These are phyloP conservation scores for Calycopis cecrops DNA, from an alignment of 1,140 invertebrate genomes.

Conservation along the genomic window DNA sequence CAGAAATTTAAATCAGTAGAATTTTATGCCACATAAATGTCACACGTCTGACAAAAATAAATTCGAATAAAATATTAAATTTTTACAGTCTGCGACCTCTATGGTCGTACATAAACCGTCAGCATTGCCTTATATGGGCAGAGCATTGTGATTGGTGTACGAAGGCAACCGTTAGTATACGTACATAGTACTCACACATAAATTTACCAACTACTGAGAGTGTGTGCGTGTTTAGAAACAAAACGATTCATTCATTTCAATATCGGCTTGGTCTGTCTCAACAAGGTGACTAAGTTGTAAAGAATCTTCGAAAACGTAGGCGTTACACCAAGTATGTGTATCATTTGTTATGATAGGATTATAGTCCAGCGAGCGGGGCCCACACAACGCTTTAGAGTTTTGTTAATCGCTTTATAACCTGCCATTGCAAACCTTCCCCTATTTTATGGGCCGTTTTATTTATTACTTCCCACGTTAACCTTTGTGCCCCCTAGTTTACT, in stretches of 20 bases:
- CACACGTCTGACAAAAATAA: slow-evolving; percentile 21
- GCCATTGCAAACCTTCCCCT: too few relatives aligned
- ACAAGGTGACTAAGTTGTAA: slow-evolving; percentile 27
- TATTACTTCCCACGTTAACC: too few relatives aligned
- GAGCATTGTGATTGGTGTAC: slow-evolving; percentile 79
- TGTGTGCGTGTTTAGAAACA: slow-evolving; percentile 48
- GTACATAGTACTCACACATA: slow-evolving; percentile 42
- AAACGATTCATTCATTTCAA: slow-evolving; percentile 55
- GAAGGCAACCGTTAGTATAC: slow-evolving; percentile 51
- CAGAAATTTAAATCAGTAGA: too few relatives aligned
- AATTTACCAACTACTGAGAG: slow-evolving; percentile 24
- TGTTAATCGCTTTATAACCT: too few relatives aligned
- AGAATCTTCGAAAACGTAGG: slow-evolving; percentile 15
- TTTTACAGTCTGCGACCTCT: slow-evolving; percentile 50
- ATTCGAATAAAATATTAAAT: slow-evolving; percentile 39
- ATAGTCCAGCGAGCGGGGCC: too few relatives aligned
- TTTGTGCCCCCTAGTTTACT: too few relatives aligned
- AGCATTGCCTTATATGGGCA: slow-evolving; percentile 87
- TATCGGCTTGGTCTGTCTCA: slow-evolving; percentile 30
- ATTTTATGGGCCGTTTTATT: too few relatives aligned
- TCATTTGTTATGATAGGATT: slow-evolving; percentile 23
- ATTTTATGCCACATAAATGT: neutral
- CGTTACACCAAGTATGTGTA: slow-evolving; percentile 6
- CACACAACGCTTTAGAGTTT: too few relatives aligned
- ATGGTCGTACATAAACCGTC: slow-evolving; percentile 69